A percentile compares a stretch with the other conserved stretches of the same genome.
Conservation (phyloP, 2,888 invertebrate genomes). For the Stegophylla sp. region DNA sequence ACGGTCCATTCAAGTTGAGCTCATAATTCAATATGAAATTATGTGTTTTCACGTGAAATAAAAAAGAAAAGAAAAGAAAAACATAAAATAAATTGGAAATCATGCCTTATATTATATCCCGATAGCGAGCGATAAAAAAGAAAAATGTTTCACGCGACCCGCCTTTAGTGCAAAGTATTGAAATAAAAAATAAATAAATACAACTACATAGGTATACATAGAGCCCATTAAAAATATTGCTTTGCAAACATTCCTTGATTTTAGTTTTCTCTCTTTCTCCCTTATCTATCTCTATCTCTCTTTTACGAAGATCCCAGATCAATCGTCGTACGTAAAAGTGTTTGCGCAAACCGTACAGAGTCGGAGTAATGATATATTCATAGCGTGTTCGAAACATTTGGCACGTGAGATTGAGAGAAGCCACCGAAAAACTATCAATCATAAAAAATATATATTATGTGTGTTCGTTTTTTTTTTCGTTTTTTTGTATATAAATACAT, state of each 20-base stretch:
- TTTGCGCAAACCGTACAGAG: constrained; percentile 1
- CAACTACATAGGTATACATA: not conserved
- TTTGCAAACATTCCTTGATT: not conserved
- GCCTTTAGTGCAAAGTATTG: not conserved
- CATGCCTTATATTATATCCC: not conserved
- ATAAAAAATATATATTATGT: no score
- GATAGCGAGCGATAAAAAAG: not conserved
- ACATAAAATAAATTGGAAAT: not conserved
- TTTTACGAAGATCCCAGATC: not conserved
- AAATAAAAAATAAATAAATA: not conserved
- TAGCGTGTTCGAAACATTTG: constrained; percentile 34
- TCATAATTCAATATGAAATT: not conserved
- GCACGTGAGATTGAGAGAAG: constrained; percentile 48
- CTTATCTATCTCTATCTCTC: not conserved
- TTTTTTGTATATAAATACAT: not conserved
- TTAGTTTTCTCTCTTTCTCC: not conserved
- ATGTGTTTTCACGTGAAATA: not conserved
- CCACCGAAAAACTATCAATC: constrained; percentile 54
- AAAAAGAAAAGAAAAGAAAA: not conserved
- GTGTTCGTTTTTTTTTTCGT: no score
- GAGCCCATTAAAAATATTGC: constrained; percentile 36
- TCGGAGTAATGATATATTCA: constrained; percentile 45
- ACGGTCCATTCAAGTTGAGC: not conserved
- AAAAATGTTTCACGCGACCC: not conserved
- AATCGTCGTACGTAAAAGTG: not conserved